These are phyloP conservation scores for Urocynchramus pylzowi DNA, from an alignment of 2,113 vertebrate genomes.

Conservation along the genomic window DNA sequence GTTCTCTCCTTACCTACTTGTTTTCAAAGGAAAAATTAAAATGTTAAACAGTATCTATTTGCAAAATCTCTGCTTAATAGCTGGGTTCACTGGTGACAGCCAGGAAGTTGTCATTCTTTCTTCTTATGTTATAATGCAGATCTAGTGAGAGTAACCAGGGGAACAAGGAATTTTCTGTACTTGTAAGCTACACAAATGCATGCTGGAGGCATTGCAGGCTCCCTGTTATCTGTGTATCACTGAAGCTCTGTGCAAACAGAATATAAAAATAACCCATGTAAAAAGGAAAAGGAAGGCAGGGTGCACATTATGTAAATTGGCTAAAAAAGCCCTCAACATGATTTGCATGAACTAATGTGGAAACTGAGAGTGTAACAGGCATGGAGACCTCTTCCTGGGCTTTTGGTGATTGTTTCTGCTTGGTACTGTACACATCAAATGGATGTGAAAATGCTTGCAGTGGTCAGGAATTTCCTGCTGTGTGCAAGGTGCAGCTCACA, in stretches of 20 bases:
- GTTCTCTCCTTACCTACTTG: background rate
- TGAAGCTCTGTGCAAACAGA: background rate
- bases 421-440: background rate
- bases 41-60: background rate
- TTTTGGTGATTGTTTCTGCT: background rate
- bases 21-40: conserved; percentile 1
- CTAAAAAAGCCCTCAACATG: background rate
- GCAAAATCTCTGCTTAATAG: background rate
- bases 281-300: background rate
- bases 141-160: background rate
- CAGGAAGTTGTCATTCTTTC: background rate
- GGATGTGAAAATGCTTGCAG: background rate
- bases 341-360: background rate
- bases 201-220: background rate
- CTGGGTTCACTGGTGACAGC: background rate
- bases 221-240: background rate
- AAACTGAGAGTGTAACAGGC: background rate
- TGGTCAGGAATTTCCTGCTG: background rate
- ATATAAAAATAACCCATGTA: background rate
- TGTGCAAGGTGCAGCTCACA: background rate
- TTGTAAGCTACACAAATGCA: background rate
- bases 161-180: background rate
- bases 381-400: background rate
- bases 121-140: background rate
- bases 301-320: background rate